Evolutionary conservation across 1,140 invertebrate species (phyloP).

Genomic region (Trichoplusia ni): DNA sequence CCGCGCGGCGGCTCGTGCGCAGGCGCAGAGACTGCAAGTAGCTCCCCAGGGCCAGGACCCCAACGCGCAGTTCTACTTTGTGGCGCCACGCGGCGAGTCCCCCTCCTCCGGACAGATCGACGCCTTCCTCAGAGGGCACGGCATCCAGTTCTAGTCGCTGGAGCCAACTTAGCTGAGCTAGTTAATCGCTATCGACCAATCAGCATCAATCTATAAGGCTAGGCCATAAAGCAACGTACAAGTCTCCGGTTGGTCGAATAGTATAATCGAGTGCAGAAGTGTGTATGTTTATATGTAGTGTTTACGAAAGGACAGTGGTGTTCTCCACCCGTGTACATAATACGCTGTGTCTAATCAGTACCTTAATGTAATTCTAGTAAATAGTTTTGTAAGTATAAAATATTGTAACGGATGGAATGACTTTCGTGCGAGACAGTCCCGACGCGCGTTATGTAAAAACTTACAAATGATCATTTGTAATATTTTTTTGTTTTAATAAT

Average conservation of each 20-base stretch:
- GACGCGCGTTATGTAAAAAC: constrained; percentile 61
- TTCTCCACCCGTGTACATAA: constrained; percentile 61
- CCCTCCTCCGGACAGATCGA: constrained; percentile 88
- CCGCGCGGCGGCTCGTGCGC: constrained; percentile 72
- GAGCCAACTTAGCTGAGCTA: constrained; percentile 55
- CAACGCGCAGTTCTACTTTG: constrained; percentile 84
- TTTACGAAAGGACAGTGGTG: constrained; percentile 48
- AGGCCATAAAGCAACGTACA: constrained; percentile 39
- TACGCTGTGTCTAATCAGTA: constrained; percentile 67
- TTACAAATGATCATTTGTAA: constrained; percentile 68
- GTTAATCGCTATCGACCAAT: constrained; percentile 48
- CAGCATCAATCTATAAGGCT: constrained; percentile 16
- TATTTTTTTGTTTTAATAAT: constrained; percentile 76
- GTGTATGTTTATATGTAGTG: constrained; percentile 42
- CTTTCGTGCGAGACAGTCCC: constrained; percentile 54
- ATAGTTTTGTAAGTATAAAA: constrained; percentile 61
- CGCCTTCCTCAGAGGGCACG: constrained; percentile 89
- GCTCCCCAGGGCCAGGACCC: constrained; percentile 72
- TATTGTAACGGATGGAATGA: constrained; percentile 44
- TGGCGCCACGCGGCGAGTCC: constrained; percentile 81
- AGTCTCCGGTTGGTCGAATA: constrained; percentile 46
- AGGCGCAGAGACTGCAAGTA: constrained; percentile 71
- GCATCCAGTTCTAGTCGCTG: constrained; percentile 83
- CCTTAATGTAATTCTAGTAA: constrained; percentile 57
- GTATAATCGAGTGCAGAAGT: constrained; percentile 47